These are phyloP conservation scores for Epizoanthus ramosus DNA, from an alignment of 92 coral and sea anemone genomes.

Conservation along the genomic window DNA sequence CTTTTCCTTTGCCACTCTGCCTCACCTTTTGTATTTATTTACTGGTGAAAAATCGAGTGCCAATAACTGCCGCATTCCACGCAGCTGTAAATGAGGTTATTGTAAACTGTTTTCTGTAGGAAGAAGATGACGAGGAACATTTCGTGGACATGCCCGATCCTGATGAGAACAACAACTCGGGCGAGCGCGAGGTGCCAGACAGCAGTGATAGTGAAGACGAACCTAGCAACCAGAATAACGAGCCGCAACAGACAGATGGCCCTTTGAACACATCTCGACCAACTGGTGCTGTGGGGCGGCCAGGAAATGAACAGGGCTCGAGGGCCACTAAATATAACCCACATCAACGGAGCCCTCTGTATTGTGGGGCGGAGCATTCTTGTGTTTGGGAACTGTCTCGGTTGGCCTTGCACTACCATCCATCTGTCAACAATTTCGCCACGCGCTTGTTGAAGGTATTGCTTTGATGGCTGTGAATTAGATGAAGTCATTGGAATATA, in stretches of 20 bases:
- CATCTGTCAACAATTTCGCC: constrained; percentile 89
- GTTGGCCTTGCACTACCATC: constrained; percentile 87
- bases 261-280: constrained; percentile 9
- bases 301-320: neutral
- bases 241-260: neutral
- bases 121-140: constrained; percentile 94
- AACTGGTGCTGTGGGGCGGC: constrained; percentile 31
- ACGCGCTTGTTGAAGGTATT: constrained; percentile 70
- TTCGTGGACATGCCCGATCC: constrained; percentile 73
- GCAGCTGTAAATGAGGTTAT: constrained; percentile 6
- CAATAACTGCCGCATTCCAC: neutral
- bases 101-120: constrained; percentile 47
- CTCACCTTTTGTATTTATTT: no score
- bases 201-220: constrained; percentile 3
- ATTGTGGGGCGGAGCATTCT: constrained; percentile 84
- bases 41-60: no score
- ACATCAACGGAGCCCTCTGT: constrained; percentile 81
- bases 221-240: constrained; percentile 25
- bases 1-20: no score
- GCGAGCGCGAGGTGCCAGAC: constrained; percentile 31
- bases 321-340: constrained; percentile 60
- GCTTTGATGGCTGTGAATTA: no score
- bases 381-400: constrained; percentile 90
- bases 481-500: no score
- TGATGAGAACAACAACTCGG: constrained; percentile 41